A percentile compares a stretch with the other conserved stretches of the same genome.
phyloP scores from a whole-genome alignment of 92 coral and sea anemone genomes.

The Siderastrea radians region DNA sequence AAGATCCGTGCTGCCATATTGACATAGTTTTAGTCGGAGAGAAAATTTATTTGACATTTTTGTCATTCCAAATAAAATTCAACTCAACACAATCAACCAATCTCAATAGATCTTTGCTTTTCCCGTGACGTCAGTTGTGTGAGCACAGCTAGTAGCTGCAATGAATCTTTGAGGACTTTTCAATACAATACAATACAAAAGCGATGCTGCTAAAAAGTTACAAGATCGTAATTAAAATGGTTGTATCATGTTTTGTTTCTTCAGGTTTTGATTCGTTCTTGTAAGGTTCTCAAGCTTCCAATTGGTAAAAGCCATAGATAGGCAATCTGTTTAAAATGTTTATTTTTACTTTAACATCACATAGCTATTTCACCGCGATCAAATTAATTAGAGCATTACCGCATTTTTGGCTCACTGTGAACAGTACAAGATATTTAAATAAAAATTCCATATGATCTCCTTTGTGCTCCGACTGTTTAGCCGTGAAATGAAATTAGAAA shows the following conservation, averaged over 20 bases:
- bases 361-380: neutral
- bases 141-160: neutral
- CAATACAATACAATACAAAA: neutral
- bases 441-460: neutral
- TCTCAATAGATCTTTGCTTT: neutral
- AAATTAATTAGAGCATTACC: constrained; percentile 1
- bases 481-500: neutral
- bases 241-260: neutral
- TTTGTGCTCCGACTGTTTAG: neutral
- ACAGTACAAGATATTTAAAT: neutral
- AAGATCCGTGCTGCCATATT: neutral
- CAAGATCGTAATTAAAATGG: too few relatives aligned
- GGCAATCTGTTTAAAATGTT: constrained; percentile 6
- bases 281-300: too few relatives aligned
- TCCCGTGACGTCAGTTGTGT: neutral
- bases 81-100: neutral
- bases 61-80: constrained; percentile 25
- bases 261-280: neutral
- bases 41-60: constrained; percentile 9
- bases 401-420: constrained; percentile 18
- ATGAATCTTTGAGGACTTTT: neutral
- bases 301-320: neutral
- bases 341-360: neutral
- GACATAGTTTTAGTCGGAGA: neutral
- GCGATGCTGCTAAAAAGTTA: neutral